phyloP scores from a whole-genome alignment of 2,113 vertebrate genomes.

The Aegotheles bennettii region DNA sequence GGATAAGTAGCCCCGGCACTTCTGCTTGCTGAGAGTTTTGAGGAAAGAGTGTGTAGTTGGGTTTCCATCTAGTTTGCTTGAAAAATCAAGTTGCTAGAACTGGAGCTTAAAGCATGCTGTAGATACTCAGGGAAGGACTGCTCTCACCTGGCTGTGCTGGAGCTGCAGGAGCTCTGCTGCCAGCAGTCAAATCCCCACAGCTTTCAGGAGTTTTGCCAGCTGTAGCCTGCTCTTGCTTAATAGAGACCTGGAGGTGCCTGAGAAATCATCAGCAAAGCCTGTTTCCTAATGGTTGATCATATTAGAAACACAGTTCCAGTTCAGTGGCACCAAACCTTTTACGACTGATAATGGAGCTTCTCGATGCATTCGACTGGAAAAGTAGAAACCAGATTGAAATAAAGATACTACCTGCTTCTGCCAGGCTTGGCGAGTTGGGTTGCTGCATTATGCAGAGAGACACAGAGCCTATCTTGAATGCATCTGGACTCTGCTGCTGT shows the following conservation, averaged over 20 bases:
- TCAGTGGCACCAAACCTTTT: not conserved
- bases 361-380: not conserved
- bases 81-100: not conserved
- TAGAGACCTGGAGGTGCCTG: not conserved
- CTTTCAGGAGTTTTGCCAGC: not conserved
- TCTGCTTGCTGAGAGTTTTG: not conserved
- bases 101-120: rapidly evolving
- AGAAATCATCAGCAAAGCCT: not conserved
- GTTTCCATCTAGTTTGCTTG: not conserved
- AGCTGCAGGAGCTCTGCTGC: not conserved
- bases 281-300: conserved; percentile 11
- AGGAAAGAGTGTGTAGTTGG: not conserved
- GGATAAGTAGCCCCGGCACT: not conserved
- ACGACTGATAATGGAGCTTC: not conserved
- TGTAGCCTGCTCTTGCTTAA: not conserved
- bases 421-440: not conserved
- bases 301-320: not conserved
- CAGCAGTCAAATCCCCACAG: not conserved
- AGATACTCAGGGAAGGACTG: not conserved
- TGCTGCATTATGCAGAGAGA: not conserved
- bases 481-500: not conserved
- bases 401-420: not conserved
- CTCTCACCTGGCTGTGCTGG: not conserved
- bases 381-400: conserved; percentile 29
- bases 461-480: not conserved